A percentile compares a stretch with the other conserved stretches of the same genome.
Conservation (phyloP, 2,113 vertebrate genomes). For the Archocentrus centrarchus region DNA sequence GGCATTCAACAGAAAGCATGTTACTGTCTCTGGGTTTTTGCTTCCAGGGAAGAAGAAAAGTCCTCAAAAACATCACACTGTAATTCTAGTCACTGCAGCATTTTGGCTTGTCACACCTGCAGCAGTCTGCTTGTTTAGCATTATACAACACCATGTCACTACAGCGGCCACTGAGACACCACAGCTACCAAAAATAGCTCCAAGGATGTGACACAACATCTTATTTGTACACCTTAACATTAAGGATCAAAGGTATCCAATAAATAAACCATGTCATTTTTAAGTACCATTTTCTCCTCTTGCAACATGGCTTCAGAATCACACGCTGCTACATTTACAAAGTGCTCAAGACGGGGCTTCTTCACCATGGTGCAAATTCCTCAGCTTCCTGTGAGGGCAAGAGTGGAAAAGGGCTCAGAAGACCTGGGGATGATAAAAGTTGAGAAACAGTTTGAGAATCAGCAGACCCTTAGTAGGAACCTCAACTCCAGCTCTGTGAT, state of each 20-base stretch:
- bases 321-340: constrained; percentile 74
- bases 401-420: constrained; percentile 21
- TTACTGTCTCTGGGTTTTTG: constrained; percentile 27
- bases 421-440: constrained; percentile 44
- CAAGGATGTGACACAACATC: constrained; percentile 33
- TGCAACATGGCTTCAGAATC: constrained; percentile 45
- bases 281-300: constrained; percentile 42
- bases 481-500: background rate
- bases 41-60: constrained; percentile 16
- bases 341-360: constrained; percentile 67
- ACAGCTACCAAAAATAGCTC: constrained; percentile 52
- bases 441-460: constrained; percentile 15
- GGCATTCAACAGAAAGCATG: constrained; percentile 33
- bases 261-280: constrained; percentile 61
- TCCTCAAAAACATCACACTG: constrained; percentile 26
- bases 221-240: constrained; percentile 56
- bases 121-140: constrained; percentile 19
- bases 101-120: constrained; percentile 8
- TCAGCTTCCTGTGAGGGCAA: constrained; percentile 57
- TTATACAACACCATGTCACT: constrained; percentile 50
- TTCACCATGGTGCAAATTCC: constrained; percentile 70
- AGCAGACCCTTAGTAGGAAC: background rate
- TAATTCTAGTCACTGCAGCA: background rate
- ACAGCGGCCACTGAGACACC: constrained; percentile 56
- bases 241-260: constrained; percentile 45